Conservation (phyloP, 2,888 invertebrate genomes). For the Eupeodes luniger region DNA sequence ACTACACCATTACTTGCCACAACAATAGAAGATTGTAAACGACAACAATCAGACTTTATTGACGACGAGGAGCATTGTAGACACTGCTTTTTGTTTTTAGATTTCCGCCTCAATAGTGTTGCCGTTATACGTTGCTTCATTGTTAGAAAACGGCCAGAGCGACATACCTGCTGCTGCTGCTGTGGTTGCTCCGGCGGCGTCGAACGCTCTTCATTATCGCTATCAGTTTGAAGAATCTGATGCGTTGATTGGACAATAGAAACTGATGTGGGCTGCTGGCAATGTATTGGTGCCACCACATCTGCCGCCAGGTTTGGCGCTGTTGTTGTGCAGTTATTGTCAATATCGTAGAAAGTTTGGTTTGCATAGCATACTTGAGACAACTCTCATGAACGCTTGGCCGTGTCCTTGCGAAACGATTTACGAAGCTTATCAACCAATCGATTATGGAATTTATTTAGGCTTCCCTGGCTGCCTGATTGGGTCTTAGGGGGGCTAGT, state of each 20-base stretch:
- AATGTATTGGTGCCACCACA: slow-evolving; percentile 56
- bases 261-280: slow-evolving; percentile 62
- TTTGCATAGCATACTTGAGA: slow-evolving; percentile 65
- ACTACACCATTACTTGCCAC: slow-evolving; percentile 54
- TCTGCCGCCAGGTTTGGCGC: slow-evolving; percentile 47
- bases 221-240: slow-evolving; percentile 51
- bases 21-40: slow-evolving; percentile 48
- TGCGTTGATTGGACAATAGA: slow-evolving; percentile 66
- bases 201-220: slow-evolving; percentile 38
- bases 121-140: slow-evolving; percentile 79
- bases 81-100: slow-evolving; percentile 79
- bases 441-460: slow-evolving; percentile 90
- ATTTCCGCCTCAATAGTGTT: slow-evolving; percentile 77
- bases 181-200: not conserved
- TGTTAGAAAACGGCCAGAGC: slow-evolving; percentile 62
- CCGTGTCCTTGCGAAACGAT: slow-evolving; percentile 86
- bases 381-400: slow-evolving; percentile 82
- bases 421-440: slow-evolving; percentile 89
- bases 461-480: slow-evolving; percentile 86
- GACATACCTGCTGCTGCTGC: slow-evolving; percentile 38
- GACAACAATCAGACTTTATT: slow-evolving; percentile 62
- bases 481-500: slow-evolving; percentile 85
- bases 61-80: slow-evolving; percentile 77
- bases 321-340: slow-evolving; percentile 76
- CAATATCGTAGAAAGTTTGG: slow-evolving; percentile 73